Conservation (phyloP, 2,888 invertebrate species). For the Drosophila borborema region DNA sequence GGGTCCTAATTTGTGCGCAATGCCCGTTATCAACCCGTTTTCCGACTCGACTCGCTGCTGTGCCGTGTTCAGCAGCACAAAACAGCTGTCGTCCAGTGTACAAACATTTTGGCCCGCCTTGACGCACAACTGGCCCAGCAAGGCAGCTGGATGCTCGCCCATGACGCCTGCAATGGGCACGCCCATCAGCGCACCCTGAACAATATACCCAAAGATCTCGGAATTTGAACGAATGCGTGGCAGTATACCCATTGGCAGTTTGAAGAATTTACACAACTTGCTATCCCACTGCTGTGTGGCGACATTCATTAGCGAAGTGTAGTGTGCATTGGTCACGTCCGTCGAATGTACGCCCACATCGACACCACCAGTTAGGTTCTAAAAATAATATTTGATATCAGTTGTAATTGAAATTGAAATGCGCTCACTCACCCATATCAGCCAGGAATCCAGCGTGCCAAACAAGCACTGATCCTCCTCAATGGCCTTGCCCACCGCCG, state of each 20-base stretch:
- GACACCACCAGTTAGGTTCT: constrained; percentile 88
- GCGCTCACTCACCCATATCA: constrained; percentile 91
- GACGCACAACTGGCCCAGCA: constrained; percentile 96
- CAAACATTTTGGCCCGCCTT: constrained; percentile 96
- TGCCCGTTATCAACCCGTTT: constrained; percentile 95
- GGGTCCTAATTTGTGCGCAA: constrained; percentile 94
- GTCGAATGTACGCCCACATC: constrained; percentile 92
- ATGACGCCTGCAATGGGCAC: constrained; percentile 95
- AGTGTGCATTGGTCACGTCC: constrained; percentile 98
- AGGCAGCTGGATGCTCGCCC: constrained; percentile 97
- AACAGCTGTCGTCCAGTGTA: constrained; percentile 98
- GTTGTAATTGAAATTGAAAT: no score
- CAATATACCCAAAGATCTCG: constrained; percentile 94
- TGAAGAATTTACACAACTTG: constrained; percentile 94
- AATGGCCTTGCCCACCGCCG: constrained; percentile 90
- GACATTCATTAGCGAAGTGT: constrained; percentile 98
- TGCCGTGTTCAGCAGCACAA: constrained; percentile 97
- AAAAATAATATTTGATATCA: not conserved
- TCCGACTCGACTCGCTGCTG: constrained; percentile 91
- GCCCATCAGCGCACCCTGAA: constrained; percentile 90
- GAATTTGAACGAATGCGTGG: constrained; percentile 96
- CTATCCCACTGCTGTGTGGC: constrained; percentile 95
- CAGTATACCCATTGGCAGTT: constrained; percentile 92
- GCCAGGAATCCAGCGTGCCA: constrained; percentile 97
- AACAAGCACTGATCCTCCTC: constrained; percentile 90